Evolutionary conservation across 2,113 vertebrate species (phyloP).

Genomic region (Tetrax tetrax): DNA sequence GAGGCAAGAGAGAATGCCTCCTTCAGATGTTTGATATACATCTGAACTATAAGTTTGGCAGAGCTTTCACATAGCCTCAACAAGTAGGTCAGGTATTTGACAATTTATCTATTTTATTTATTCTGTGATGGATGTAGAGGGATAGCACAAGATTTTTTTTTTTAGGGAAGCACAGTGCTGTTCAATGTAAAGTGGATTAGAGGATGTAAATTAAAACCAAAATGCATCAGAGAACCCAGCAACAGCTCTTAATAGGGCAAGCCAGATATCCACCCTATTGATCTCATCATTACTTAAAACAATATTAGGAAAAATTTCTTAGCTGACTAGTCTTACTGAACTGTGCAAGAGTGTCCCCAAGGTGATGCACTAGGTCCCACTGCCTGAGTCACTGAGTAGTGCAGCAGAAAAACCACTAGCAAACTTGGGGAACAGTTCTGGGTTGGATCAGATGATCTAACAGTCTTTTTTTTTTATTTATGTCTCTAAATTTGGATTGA

Average conservation of each 20-base stretch:
- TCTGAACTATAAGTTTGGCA: neutral
- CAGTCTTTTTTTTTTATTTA: too few species aligned
- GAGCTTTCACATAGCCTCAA: neutral
- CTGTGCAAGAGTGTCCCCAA: neutral
- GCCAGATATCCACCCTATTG: constrained; percentile 1
- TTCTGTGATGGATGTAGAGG: neutral
- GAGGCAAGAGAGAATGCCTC: neutral
- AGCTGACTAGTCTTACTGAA: neutral
- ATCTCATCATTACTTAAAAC: neutral
- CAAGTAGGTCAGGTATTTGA: neutral
- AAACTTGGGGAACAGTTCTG: neutral
- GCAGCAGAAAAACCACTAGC: neutral
- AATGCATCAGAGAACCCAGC: neutral
- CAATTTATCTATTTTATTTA: neutral
- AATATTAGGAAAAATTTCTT: neutral
- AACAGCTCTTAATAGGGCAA: neutral
- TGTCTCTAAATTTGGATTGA: neutral
- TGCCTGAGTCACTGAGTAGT: neutral
- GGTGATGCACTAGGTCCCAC: neutral
- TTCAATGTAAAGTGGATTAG: constrained; percentile 22
- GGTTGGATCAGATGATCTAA: neutral
- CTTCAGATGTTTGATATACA: neutral
- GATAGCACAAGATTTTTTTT: neutral
- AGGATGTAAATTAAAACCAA: neutral
- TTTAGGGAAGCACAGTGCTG: neutral